Base-by-base conservation (phyloP, 2,888 invertebrate species). In the Melanchra persicariae region DNA sequence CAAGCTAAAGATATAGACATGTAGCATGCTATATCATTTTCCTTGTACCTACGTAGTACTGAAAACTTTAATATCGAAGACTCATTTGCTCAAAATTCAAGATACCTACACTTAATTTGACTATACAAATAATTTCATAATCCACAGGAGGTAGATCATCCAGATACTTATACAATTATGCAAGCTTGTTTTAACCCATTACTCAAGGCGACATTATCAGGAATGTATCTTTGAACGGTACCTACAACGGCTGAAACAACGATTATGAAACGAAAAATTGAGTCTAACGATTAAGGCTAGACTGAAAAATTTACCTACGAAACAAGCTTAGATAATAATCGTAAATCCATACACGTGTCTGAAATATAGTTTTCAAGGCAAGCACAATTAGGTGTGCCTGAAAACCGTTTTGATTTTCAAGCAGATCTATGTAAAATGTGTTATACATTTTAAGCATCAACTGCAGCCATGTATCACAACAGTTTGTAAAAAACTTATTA, bases 281-380 rank as follows among this genome's bases (percentile, higher is more conserved):
- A 52, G 40, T n/a, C 24, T 37, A 51, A 24, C 60, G 24, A 67
- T 62, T 65, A 55, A 43, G 34, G 62, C 58, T 49, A 59, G 70
- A 66, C 55, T 62, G 54, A 70, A 68, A 54, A 59, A 57, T 22
- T 47, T 10, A 59, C 55, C 40, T 52, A 74, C 24, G 58, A 43
- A 52, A 59, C 30, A 19, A 12, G 24, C 15, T 61, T 52, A 51
- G 55, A 47, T 59, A 68, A 65, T 70, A 62, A 75, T 54, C 54
- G 26, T 65, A 30, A 55, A 60, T 66, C 52, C 57, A 72, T 72
- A 73, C 22, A 34, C 40, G 45, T 47, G 19, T 59, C 30, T 51
- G 40, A 64, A 74, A 60, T 34, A 60, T 24, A 75, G 6, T 63
- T 80, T 62, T 54, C 49, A 70, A 76, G 59, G 65, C 17, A 43